Evolutionary conservation across 2,797 vertebrate species (phyloP).

Genomic region (Cyclura pinguis): DNA sequence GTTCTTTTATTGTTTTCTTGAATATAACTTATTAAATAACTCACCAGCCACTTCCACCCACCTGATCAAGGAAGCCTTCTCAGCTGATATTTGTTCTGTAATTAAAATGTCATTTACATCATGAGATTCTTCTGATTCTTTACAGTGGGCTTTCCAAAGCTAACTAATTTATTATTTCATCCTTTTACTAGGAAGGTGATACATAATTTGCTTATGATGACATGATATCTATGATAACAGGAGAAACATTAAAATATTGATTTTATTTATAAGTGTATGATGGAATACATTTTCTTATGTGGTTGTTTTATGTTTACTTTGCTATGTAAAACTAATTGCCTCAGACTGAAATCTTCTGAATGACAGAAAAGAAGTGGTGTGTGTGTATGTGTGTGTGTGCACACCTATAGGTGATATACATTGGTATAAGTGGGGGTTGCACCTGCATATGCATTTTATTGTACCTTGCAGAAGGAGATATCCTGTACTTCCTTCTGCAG

Average conservation of each 20-base stretch:
- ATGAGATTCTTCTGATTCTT: neutral
- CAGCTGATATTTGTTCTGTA: neutral
- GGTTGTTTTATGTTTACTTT: neutral
- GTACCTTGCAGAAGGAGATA: no score
- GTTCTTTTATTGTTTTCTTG: neutral
- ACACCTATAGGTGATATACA: neutral
- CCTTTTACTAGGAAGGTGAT: neutral
- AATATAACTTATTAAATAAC: neutral
- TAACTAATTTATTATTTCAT: neutral
- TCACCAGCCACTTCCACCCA: neutral
- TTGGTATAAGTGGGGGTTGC: no score
- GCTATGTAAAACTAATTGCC: neutral
- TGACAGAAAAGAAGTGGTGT: neutral
- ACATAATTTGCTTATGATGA: neutral
- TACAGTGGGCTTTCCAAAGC: neutral
- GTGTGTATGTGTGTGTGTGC: no score
- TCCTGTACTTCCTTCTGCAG: no score
- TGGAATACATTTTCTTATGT: neutral
- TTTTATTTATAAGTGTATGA: neutral
- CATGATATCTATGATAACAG: neutral
- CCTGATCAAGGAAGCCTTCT: neutral
- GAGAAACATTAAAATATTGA: neutral
- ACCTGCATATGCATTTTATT: no score
- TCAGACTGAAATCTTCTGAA: neutral
- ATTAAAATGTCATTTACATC: neutral